These are phyloP conservation scores for Excalfactoria chinensis DNA, from an alignment of 2,113 vertebrate genomes.

Conservation along the genomic window DNA sequence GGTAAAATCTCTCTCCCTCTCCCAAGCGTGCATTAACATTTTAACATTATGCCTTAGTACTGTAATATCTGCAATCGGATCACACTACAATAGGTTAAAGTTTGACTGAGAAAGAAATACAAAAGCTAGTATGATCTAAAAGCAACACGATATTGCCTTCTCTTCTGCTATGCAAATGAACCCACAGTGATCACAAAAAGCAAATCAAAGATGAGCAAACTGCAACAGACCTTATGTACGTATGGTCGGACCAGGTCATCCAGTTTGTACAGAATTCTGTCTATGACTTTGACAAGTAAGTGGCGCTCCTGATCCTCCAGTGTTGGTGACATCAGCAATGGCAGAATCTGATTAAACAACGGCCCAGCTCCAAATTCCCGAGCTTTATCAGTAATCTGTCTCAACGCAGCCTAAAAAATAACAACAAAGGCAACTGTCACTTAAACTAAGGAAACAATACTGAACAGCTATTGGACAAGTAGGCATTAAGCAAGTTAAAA, in stretches of 20 bases:
- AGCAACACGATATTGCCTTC: neutral
- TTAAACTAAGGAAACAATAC: neutral
- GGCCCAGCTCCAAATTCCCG: conserved; percentile 97
- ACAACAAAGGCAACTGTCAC: neutral
- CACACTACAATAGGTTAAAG: neutral
- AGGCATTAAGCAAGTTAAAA: neutral
- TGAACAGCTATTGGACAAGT: neutral
- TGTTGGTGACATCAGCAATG: conserved; percentile 96
- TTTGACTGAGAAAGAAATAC: neutral
- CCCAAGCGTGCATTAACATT: neutral
- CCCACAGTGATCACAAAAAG: neutral
- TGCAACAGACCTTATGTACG: conserved; percentile 91
- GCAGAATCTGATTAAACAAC: conserved; percentile 97
- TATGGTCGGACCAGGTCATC: conserved; percentile 98
- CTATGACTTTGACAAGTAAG: conserved; percentile 97
- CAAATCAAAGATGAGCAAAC: neutral
- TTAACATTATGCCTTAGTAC: neutral
- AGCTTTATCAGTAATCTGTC: conserved; percentile 98
- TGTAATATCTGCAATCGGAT: neutral
- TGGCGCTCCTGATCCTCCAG: conserved; percentile 98
- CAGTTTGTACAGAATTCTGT: conserved; percentile 97
- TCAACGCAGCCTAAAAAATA: conserved; percentile 87
- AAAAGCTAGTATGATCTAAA: neutral
- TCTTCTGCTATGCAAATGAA: neutral
- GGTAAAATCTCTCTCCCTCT: neutral